Evolutionary conservation across 2,113 vertebrate species (phyloP).

Genomic region (Sciurus niger): DNA sequence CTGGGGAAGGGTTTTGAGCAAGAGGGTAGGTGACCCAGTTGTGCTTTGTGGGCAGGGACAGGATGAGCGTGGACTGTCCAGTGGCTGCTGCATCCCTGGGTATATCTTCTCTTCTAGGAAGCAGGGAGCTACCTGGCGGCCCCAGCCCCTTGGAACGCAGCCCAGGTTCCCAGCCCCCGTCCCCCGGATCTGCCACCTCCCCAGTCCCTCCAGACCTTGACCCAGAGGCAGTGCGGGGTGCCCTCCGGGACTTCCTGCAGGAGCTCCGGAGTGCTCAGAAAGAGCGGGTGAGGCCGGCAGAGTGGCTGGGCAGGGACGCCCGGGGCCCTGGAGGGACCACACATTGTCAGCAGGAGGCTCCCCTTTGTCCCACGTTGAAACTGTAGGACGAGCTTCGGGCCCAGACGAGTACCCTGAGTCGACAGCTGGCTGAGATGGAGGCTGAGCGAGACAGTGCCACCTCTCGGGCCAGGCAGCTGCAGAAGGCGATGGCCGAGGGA

Average conservation of each 20-base stretch:
- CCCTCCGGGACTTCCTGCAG: slow-evolving; percentile 94
- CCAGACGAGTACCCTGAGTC: slow-evolving; percentile 86
- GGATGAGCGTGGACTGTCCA: rapidly evolving
- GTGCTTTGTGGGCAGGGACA: background rate
- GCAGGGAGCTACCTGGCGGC: slow-evolving; percentile 68
- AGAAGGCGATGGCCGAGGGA: slow-evolving; percentile 90
- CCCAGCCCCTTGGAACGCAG: slow-evolving; percentile 87
- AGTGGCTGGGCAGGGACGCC: background rate
- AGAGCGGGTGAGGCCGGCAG: slow-evolving; percentile 89
- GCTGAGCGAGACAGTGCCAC: slow-evolving; percentile 88
- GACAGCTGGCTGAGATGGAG: slow-evolving; percentile 90
- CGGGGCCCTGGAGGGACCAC: background rate
- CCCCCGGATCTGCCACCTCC: slow-evolving; percentile 87
- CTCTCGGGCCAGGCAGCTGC: slow-evolving; percentile 90
- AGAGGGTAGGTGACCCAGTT: background rate
- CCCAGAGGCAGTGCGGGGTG: slow-evolving; percentile 90
- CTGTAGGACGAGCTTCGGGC: slow-evolving; percentile 91
- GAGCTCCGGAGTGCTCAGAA: slow-evolving; percentile 93
- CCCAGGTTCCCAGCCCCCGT: slow-evolving; percentile 84
- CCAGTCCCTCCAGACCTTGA: slow-evolving; percentile 88
- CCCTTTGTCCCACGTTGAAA: rapidly evolving
- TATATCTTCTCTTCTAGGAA: slow-evolving; percentile 17
- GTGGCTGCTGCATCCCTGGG: background rate
- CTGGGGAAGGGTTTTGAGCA: background rate
- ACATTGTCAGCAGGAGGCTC: background rate